Percentiles rank a stretch among this genome's conserved stretches.
These are phyloP conservation scores for Brienomyrus longianalis DNA, from an alignment of 2,113 vertebrate genomes.

Conservation along the genomic window DNA sequence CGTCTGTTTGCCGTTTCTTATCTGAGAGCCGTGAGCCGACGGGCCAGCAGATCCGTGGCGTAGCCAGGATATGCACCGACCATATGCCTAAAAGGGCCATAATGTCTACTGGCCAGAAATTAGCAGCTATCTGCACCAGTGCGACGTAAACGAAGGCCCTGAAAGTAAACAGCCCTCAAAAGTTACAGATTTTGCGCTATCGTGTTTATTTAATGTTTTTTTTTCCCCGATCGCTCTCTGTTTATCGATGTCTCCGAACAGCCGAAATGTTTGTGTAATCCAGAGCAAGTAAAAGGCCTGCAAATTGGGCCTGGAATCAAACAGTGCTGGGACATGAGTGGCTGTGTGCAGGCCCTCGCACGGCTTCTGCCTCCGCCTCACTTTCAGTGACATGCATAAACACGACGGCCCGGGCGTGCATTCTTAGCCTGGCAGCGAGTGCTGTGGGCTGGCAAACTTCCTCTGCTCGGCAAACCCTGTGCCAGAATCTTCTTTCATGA, in stretches of 20 bases:
- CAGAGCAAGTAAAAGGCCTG: conserved; percentile 41
- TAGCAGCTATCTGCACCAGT: conserved; percentile 27
- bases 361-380: conserved; percentile 31
- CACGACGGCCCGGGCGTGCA: conserved; percentile 41
- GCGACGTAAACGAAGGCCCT: conserved; percentile 11
- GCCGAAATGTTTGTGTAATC: conserved; percentile 55
- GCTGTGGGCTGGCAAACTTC: conserved; percentile 38
- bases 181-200: conserved; percentile 21
- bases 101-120: conserved; percentile 36
- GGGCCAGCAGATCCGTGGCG: conserved; percentile 25
- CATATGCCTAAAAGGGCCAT: conserved; percentile 21
- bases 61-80: not conserved
- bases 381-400: conserved; percentile 64
- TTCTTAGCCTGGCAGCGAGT: conserved; percentile 41
- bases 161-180: conserved; percentile 27
- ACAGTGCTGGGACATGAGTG: conserved; percentile 50
- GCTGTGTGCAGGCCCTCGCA: conserved; percentile 47
- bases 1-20: conserved; percentile 47
- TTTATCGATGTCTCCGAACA: conserved; percentile 45
- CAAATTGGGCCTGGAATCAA: conserved; percentile 56
- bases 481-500: conserved; percentile 30
- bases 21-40: conserved; percentile 16
- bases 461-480: conserved; percentile 26
- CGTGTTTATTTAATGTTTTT: conserved; percentile 27
- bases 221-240: conserved; percentile 26